A percentile compares a stretch with the other conserved stretches of the same genome.
Conservation (phyloP, 2,888 invertebrate genomes). For the Biston stratarius region DNA sequence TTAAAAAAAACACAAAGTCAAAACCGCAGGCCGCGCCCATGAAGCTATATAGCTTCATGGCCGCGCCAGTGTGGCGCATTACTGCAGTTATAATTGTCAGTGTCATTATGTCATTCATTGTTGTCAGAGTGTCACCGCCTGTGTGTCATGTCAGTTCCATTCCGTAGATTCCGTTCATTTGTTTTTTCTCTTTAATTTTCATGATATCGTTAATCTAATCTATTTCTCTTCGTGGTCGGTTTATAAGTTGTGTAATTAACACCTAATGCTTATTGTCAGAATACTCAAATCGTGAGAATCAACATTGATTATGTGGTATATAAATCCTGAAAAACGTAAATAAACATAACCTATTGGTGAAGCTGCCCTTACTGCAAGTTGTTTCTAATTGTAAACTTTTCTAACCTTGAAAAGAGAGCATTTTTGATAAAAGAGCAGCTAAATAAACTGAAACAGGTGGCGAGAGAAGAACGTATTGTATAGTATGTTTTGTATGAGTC, state of each 20-base stretch:
- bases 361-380: background rate
- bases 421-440: background rate
- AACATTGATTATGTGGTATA: background rate
- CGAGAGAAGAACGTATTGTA: constrained; percentile 26
- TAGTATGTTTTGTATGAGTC: constrained; percentile 67
- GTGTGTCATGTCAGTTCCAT: no score
- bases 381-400: constrained; percentile 40
- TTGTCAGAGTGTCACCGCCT: no score
- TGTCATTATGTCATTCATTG: no score
- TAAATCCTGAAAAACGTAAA: background rate
- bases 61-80: no score
- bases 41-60: no score
- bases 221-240: background rate
- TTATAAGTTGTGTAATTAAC: background rate
- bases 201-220: background rate
- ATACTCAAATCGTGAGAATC: background rate
- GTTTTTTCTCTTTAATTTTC: constrained; percentile 13
- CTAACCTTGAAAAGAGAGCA: constrained; percentile 42
- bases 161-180: background rate
- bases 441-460: constrained; percentile 5
- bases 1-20: no score
- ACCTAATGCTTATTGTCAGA: background rate
- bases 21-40: no score
- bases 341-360: constrained; percentile 21
- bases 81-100: no score